These are phyloP conservation scores for Folsomia manolachei DNA, from an alignment of 2,888 invertebrate species.

Conservation along the genomic window DNA sequence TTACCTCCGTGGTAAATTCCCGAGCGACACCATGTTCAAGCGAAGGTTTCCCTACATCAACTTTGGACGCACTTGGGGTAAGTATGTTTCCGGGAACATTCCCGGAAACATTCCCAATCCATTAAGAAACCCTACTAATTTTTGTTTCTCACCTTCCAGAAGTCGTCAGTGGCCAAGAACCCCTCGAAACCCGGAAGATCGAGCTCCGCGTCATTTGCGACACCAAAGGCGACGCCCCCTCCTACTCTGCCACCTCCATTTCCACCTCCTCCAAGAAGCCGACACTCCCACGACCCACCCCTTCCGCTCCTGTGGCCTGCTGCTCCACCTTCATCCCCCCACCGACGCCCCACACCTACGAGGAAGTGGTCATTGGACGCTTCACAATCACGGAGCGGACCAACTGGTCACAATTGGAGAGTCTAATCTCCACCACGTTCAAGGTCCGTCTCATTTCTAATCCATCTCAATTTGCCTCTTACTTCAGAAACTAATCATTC, in stretches of 20 bases:
- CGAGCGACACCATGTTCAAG: neutral
- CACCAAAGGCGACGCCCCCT: neutral
- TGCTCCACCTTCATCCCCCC: constrained; percentile 6
- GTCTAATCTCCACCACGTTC: neutral
- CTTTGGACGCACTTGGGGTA: neutral
- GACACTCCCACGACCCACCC: neutral
- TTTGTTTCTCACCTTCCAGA: neutral
- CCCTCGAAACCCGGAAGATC: neutral
- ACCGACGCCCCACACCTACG: neutral
- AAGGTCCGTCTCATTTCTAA: neutral
- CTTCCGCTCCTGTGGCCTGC: constrained; percentile 13
- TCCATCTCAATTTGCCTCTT: too few species aligned
- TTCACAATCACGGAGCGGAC: neutral
- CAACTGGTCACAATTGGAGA: neutral
- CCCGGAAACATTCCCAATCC: too few species aligned
- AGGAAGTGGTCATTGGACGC: neutral
- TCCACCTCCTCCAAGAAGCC: neutral
- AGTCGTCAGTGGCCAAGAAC: neutral
- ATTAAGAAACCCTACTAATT: too few species aligned
- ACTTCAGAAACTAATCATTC: too few species aligned
- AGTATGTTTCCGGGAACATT: neutral
- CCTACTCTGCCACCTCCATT: neutral
- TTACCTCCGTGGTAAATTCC: too few species aligned
- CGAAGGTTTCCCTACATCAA: neutral
- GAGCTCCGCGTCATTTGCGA: neutral